Evolutionary conservation across 2,797 vertebrate species (phyloP).

Genomic region (Lemur catta): DNA sequence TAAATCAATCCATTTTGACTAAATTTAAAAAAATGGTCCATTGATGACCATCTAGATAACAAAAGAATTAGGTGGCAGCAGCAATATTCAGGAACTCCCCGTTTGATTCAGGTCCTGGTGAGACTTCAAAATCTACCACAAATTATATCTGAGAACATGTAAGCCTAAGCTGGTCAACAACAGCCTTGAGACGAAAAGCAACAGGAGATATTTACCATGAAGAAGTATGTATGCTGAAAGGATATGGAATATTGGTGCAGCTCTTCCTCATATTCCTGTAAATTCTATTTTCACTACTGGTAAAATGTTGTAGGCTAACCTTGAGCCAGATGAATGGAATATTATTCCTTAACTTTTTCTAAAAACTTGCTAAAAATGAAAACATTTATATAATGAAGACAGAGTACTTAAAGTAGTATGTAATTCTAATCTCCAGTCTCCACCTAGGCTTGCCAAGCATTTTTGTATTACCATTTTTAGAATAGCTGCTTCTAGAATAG

Average conservation of each 20-base stretch:
- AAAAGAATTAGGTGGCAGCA: background rate
- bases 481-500: background rate
- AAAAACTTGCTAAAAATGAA: conserved; percentile 27
- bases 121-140: background rate
- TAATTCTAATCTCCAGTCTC: background rate
- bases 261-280: background rate
- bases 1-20: background rate
- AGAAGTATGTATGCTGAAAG: background rate
- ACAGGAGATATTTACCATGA: background rate
- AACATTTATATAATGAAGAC: background rate
- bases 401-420: background rate
- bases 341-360: background rate
- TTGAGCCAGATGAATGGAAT: background rate
- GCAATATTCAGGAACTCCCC: background rate
- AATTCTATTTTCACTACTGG: background rate
- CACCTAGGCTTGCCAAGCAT: background rate
- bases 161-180: background rate
- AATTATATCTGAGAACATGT: background rate
- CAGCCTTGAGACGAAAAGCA: background rate
- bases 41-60: background rate
- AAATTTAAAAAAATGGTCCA: background rate
- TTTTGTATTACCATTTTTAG: background rate
- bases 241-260: accelerated
- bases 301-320: background rate
- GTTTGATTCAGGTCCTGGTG: background rate